A percentile compares a stretch with the other conserved stretches of the same genome.
Evolutionary conservation across 2,113 vertebrate species (phyloP).

Genomic region (Sylvilagus bachmani): DNA sequence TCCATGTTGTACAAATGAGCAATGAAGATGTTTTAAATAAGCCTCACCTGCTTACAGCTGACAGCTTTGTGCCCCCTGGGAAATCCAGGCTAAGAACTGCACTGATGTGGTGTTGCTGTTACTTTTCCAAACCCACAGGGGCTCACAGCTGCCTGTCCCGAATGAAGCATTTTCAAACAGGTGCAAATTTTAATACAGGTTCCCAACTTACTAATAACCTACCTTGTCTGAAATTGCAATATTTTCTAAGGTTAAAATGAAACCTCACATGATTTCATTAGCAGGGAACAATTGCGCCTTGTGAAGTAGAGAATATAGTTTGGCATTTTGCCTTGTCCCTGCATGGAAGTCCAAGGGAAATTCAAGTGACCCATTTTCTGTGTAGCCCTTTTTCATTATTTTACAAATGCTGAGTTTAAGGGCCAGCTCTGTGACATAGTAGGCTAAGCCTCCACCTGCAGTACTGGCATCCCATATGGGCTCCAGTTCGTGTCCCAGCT

Average conservation of each 20-base stretch:
- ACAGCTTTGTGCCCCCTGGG: not conserved
- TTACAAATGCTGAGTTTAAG: slow-evolving; percentile 39
- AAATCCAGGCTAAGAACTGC: slow-evolving; percentile 60
- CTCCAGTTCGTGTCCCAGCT: too few relatives aligned
- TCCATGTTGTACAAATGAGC: slow-evolving; percentile 47
- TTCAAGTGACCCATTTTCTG: not conserved
- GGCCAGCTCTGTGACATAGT: too few relatives aligned
- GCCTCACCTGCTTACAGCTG: not conserved
- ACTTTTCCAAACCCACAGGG: slow-evolving; percentile 53
- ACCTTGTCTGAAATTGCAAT: slow-evolving; percentile 49
- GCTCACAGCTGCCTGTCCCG: not conserved
- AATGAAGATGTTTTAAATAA: slow-evolving; percentile 73
- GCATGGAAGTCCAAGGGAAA: not conserved
- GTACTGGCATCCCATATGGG: too few relatives aligned
- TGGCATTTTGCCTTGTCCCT: slow-evolving; percentile 15
- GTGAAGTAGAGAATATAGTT: slow-evolving; percentile 45
- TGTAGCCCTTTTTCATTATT: slow-evolving; percentile 8
- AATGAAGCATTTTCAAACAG: slow-evolving; percentile 62
- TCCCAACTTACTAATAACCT: slow-evolving; percentile 44
- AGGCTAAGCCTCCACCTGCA: too few relatives aligned
- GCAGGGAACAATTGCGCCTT: not conserved
- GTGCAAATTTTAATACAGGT: slow-evolving; percentile 13
- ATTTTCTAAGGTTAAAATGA: slow-evolving; percentile 64
- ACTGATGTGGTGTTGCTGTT: slow-evolving; percentile 30
- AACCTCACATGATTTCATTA: slow-evolving; percentile 44